Base-by-base conservation (phyloP, 1,140 invertebrate genomes). In the Bombus soroeensis region DNA sequence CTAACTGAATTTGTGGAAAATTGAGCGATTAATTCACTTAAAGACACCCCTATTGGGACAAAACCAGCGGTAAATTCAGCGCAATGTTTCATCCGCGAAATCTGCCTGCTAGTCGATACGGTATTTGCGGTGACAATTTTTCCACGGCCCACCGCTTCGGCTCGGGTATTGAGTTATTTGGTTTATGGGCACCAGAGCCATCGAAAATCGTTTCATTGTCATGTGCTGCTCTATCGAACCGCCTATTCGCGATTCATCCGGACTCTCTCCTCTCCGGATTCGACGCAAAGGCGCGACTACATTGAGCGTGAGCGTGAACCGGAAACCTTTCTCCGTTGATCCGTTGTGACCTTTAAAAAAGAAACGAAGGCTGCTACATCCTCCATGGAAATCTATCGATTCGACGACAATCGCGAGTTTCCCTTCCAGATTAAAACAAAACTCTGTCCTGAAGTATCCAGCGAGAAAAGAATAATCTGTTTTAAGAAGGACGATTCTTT, bases 141-240 rank as follows among this genome's bases (percentile, higher is more conserved):
- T 88, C 43, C 87, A 81, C 41, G 70, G 81, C 76, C 66, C 71
- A 53, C 72, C 79, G 80, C 73, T 43, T 43, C 79, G 73, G 25
- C 39, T 18, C 64, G 87, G 75, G 59, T 81, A 87, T 89, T 59
- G 87, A 88, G 81, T 88, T 83, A 89, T 89, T 89, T 68, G 88
- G 83, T 89, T 86, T 82, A 88, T 64, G 72, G 79, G 66, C 59
- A 81, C n/a, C 37, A n/a, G 66, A 89, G 82, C 74, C 85, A 88
- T 89, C 87, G 87, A 88, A 88, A 89, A 89, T 86, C 87, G 79
- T 88, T 89, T 88, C 75, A 43, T 62, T 53, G 64, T 72, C 66
- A 75, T 59, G 57, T 47, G 70, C 73, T 64, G 66, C 86, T 71
- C 47, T 32, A 43, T 83, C 85, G 22, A 22, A 32, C 41, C 34